Conservation (phyloP, 2,888 invertebrate species). For the Conops quadrifasciatus region DNA sequence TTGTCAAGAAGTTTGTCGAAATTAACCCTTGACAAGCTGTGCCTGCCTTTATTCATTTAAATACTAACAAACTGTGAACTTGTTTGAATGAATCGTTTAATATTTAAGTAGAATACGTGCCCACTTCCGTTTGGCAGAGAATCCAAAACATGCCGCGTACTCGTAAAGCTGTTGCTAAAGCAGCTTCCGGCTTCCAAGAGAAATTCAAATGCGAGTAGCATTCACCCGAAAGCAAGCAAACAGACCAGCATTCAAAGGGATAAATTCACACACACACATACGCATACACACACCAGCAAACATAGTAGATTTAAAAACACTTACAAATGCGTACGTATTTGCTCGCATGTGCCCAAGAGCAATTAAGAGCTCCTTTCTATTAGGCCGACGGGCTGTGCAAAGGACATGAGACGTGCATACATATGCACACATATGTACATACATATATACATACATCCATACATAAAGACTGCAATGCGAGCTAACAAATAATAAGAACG, state of each 20-base stretch:
- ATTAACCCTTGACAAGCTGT: too few species aligned
- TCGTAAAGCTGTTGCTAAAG: not conserved
- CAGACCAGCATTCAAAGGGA: not conserved
- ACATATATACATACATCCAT: too few species aligned
- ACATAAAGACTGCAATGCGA: not conserved
- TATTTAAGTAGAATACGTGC: constrained; percentile 25
- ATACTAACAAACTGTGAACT: constrained; percentile 24
- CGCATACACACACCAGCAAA: not conserved
- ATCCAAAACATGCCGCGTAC: too few species aligned
- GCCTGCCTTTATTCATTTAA: not conserved
- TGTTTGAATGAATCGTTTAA: constrained; percentile 29
- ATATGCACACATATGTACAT: not conserved
- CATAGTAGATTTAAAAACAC: too few species aligned
- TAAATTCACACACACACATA: not conserved
- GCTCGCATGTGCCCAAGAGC: constrained; percentile 13
- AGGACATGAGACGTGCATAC: not conserved
- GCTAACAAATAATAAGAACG: constrained; percentile 7
- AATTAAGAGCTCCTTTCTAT: constrained; percentile 12
- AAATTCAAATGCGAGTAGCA: not conserved
- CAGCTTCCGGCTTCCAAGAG: constrained; percentile 24
- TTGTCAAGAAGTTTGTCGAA: too few species aligned
- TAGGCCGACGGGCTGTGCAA: constrained; percentile 12
- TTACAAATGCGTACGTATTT: not conserved
- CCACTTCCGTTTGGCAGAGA: constrained; percentile 23
- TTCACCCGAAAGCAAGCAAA: not conserved